Conservation (phyloP, 1,140 invertebrate genomes). For the Brachionus koreanus region DNA sequence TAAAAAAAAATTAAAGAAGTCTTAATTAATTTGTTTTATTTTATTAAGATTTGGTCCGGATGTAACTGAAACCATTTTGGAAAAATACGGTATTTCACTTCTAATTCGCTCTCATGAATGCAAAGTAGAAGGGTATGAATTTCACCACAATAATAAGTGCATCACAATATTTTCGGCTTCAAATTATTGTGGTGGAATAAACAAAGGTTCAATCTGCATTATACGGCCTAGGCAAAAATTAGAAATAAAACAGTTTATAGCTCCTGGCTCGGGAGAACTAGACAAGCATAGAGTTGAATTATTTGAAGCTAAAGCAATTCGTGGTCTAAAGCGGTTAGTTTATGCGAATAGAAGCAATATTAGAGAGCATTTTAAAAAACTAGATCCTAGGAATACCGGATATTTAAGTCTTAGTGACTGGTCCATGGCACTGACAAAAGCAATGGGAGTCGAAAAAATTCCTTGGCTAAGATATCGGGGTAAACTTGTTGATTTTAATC, state of each 20-base stretch:
- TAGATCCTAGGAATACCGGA: constrained; percentile 71
- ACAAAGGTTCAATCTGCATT: constrained; percentile 82
- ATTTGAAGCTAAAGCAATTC: constrained; percentile 74
- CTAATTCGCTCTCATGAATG: constrained; percentile 85
- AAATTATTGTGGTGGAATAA: constrained; percentile 89
- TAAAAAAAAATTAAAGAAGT: no score
- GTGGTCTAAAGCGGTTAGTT: constrained; percentile 71
- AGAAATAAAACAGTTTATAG: constrained; percentile 70
- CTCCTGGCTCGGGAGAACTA: constrained; percentile 52
- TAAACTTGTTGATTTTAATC: constrained; percentile 68
- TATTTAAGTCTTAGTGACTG: constrained; percentile 68
- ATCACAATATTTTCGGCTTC: constrained; percentile 89
- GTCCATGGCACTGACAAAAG: constrained; percentile 73
- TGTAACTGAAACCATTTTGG: constrained; percentile 72
- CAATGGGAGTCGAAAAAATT: constrained; percentile 67
- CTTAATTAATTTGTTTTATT: constrained; percentile 53
- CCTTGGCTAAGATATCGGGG: constrained; percentile 76
- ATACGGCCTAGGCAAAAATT: constrained; percentile 58
- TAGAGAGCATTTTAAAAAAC: constrained; percentile 67
- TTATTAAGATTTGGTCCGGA: constrained; percentile 77
- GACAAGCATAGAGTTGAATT: constrained; percentile 63
- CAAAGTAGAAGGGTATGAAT: constrained; percentile 82
- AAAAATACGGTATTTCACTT: constrained; percentile 69
- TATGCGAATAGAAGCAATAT: constrained; percentile 67
- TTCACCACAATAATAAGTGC: constrained; percentile 74